Percentiles rank a stretch among this genome's conserved stretches.
These are phyloP conservation scores for Wasmannia auropunctata DNA, from an alignment of 1,140 invertebrate genomes.

Conservation along the genomic window DNA sequence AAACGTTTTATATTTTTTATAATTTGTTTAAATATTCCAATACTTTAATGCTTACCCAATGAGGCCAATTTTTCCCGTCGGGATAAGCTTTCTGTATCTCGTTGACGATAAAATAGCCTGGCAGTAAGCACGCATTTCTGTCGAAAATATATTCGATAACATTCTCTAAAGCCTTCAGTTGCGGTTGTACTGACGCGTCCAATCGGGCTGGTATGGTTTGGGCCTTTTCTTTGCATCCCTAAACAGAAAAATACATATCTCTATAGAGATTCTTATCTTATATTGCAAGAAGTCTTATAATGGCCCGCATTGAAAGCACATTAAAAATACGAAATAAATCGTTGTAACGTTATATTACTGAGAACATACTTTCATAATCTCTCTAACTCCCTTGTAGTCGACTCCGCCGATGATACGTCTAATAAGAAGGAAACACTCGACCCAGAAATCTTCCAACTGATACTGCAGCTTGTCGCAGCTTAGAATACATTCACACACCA, in stretches of 20 bases:
- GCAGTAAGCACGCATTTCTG: conserved; percentile 95
- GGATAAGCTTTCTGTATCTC: conserved; percentile 96
- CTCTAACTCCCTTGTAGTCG: conserved; percentile 97
- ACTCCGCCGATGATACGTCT: conserved; percentile 94
- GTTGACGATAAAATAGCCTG: conserved; percentile 97
- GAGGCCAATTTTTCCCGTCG: conserved; percentile 93
- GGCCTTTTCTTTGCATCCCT: conserved; percentile 95
- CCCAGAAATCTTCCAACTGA: conserved; percentile 93
- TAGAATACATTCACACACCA: conserved; percentile 94
- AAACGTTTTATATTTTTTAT: not conserved
- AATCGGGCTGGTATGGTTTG: conserved; percentile 91
- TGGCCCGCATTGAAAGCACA: not conserved
- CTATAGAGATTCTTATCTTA: not conserved
- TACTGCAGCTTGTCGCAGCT: conserved; percentile 92
- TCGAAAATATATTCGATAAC: conserved; percentile 96
- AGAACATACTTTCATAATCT: conserved; percentile 93
- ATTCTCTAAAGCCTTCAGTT: conserved; percentile 92
- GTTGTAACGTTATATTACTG: not conserved
- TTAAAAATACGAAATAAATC: not conserved
- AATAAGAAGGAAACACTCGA: conserved; percentile 94
- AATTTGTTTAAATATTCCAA: not conserved
- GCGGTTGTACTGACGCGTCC: conserved; percentile 92
- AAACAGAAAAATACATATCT: conserved; percentile 60
- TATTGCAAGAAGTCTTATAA: not conserved
- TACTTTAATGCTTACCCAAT: conserved; percentile 91